Base-by-base conservation (phyloP, 2,113 vertebrate genomes). In the Hippocampus zosterae region DNA sequence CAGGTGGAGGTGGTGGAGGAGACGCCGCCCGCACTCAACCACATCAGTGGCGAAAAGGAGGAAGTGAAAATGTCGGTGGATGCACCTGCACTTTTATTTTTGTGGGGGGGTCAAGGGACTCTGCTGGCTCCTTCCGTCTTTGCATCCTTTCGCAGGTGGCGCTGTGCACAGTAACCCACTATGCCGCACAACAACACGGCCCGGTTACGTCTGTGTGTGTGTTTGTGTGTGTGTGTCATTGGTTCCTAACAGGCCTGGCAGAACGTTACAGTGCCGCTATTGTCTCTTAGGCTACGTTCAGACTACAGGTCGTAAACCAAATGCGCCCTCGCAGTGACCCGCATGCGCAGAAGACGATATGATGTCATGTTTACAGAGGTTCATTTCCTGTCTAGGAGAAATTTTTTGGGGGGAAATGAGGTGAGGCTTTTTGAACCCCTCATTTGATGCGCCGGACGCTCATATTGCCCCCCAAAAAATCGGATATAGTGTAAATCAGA, bases 31-130 rank as follows among this genome's bases (percentile, higher is more conserved):
- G 67, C 76, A 70, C 78, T 79, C 73, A 86, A 94, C 92, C 92
- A 94, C 77, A 93, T 88, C 92, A 95, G 92, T 93, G 94, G 94
- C 81, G 95, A 94, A 91, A 96, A 94, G 94, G 94, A 97, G 85
- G 94, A 96, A 92, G 92, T 90, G 91, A 96, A 99, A 96, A 99
- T 91, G 97, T 99, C 95, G 95, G 97, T 99, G 96, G 72, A 67
- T 71, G 74, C 63, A 84, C 70, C 82, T 74, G 74, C 52, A 16
- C 73, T 42, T 55, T 64, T 73, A 65, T 68, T 41, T 59, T 23
- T 33, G 63, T 75, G 76, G 70, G 59, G 2, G n/a, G 11, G 76
- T 81, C 67, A 40, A 3, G 40, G 73, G 84, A 68, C 52, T 70
- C 71, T 80, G 44, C 65, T 67, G 68, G 46, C 77, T 59, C 21